phyloP scores from a whole-genome alignment of 2,113 vertebrate genomes.

The Phalacrocorax carbo region DNA sequence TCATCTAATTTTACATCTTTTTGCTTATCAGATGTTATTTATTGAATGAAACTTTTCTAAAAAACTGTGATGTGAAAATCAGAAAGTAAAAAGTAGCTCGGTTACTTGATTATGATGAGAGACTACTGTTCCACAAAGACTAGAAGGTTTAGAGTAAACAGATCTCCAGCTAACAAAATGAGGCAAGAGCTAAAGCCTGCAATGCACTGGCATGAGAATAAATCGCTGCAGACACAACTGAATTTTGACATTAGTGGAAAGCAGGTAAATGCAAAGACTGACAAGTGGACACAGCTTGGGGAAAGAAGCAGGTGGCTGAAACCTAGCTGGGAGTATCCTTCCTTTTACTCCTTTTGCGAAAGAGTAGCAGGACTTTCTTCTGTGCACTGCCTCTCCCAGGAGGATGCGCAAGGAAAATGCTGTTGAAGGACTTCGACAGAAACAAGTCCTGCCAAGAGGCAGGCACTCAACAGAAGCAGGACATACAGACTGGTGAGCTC shows the following conservation, averaged over 20 bases:
- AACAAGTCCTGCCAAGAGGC: not conserved
- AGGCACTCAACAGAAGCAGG: not conserved
- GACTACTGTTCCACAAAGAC: not conserved
- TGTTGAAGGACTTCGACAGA: not conserved
- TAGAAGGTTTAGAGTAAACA: not conserved
- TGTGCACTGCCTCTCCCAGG: not conserved
- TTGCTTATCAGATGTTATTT: not conserved
- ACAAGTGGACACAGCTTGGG: not conserved
- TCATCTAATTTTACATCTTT: not conserved
- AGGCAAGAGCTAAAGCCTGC: not conserved
- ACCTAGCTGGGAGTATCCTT: not conserved
- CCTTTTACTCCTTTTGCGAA: not conserved
- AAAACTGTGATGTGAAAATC: constrained; percentile 4
- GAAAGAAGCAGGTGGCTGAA: not conserved
- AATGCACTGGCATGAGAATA: not conserved
- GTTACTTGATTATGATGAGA: not conserved
- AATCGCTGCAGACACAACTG: not conserved
- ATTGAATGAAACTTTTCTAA: not conserved
- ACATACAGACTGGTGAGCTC: not conserved
- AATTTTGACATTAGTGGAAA: not conserved
- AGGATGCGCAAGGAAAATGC: not conserved
- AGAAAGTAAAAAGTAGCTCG: not conserved
- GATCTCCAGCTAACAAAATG: not conserved
- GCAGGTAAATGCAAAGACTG: not conserved
- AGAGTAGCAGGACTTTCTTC: not conserved